These are phyloP conservation scores for Tenthredo notha DNA, from an alignment of 2,888 invertebrate species.

Conservation along the genomic window DNA sequence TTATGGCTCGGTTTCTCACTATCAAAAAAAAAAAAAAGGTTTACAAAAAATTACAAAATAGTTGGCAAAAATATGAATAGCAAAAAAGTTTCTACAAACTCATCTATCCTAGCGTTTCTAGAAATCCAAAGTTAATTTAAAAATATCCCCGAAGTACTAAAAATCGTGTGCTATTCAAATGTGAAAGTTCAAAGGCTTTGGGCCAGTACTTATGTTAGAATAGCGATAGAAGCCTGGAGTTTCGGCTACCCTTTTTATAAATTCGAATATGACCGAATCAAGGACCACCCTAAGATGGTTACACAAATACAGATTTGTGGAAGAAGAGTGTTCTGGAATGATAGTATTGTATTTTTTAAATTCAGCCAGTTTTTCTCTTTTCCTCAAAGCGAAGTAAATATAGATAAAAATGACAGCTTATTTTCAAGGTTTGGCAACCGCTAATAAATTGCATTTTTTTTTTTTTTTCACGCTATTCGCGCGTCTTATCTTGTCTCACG, in stretches of 20 bases:
- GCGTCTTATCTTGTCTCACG: not conserved
- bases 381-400: not conserved
- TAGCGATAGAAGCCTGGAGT: too few relatives aligned
- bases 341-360: not conserved
- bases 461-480: not conserved
- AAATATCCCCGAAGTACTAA: too few relatives aligned
- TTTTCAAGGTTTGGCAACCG: not conserved
- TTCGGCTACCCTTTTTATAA: too few relatives aligned
- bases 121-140: not conserved
- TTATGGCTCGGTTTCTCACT: not conserved
- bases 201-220: too few relatives aligned
- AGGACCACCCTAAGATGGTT: too few relatives aligned
- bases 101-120: not conserved
- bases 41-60: not conserved
- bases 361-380: not conserved
- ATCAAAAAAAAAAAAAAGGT: not conserved
- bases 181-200: too few relatives aligned
- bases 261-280: too few relatives aligned
- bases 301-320: not conserved
- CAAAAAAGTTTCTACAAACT: not conserved
- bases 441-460: not conserved
- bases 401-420: not conserved
- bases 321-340: not conserved
- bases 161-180: too few relatives aligned
- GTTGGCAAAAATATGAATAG: not conserved